Percentiles rank a stretch among this genome's conserved stretches.
phyloP scores from a whole-genome alignment of 2,797 vertebrate species.

The Pipistrellus pygmaeus region DNA sequence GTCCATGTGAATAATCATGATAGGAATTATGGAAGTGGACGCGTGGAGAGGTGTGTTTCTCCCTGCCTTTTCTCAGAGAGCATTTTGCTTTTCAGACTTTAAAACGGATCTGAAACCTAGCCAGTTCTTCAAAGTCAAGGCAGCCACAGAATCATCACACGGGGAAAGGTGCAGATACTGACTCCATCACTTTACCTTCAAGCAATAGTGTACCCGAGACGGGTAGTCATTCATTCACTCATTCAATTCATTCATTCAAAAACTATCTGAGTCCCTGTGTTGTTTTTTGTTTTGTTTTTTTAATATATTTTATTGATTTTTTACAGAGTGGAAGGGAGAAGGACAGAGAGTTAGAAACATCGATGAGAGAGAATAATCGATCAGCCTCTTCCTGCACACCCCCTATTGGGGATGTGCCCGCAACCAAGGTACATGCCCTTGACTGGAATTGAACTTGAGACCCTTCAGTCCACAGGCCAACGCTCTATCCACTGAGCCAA shows the following conservation, averaged over 20 bases:
- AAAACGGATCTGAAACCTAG: conserved; percentile 32
- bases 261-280: background rate
- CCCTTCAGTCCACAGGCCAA: no score
- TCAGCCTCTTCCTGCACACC: no score
- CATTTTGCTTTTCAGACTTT: conserved; percentile 43
- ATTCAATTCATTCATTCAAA: background rate
- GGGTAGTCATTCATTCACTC: background rate
- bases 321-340: no score
- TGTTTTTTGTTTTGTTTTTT: background rate
- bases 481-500: no score
- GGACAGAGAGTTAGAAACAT: no score
- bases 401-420: no score
- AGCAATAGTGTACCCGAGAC: background rate
- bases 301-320: no score
- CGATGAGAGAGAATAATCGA: no score
- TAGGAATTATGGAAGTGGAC: background rate
- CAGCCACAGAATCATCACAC: conserved; percentile 27
- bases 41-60: background rate
- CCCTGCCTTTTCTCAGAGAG: conserved; percentile 21
- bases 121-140: conserved; percentile 38
- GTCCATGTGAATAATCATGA: background rate
- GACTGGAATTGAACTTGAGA: no score
- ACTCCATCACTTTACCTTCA: conserved; percentile 6
- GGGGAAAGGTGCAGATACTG: background rate
- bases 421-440: no score